Evolutionary conservation across 23 tunicate genomes (phyloP).

Genomic region (Corella eumyota): DNA sequence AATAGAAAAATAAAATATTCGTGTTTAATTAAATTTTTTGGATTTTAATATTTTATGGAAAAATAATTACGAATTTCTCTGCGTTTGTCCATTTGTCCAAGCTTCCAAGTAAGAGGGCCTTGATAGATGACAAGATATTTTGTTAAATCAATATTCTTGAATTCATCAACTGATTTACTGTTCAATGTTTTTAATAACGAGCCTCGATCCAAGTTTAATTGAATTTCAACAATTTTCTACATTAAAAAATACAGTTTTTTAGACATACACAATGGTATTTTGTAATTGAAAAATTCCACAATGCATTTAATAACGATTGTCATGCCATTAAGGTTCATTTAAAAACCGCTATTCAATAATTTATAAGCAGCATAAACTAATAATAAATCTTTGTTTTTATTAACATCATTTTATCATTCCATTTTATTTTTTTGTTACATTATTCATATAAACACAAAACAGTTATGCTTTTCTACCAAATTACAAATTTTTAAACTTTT

Average conservation of each 20-base stretch:
- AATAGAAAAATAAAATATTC: neutral
- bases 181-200: slow-evolving; percentile 29
- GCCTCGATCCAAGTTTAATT: slow-evolving; percentile 55
- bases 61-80: slow-evolving; percentile 39
- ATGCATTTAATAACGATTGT: too few species aligned
- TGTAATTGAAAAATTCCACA: too few species aligned
- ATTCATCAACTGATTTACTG: neutral
- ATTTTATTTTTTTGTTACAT: too few species aligned
- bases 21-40: neutral
- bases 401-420: too few species aligned
- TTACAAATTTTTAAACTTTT: too few species aligned
- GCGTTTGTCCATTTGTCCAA: slow-evolving; percentile 41
- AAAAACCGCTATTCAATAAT: too few species aligned
- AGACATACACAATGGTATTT: neutral
- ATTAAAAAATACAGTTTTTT: neutral
- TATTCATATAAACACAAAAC: too few species aligned
- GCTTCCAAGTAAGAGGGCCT: slow-evolving; percentile 49
- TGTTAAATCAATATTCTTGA: slow-evolving; percentile 57
- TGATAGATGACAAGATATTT: slow-evolving; percentile 35
- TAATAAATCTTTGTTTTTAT: too few species aligned
- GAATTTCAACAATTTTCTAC: slow-evolving; percentile 76
- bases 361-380: too few species aligned
- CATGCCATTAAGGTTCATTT: too few species aligned
- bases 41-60: neutral
- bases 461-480: too few species aligned